phyloP scores from a whole-genome alignment of 2,888 invertebrate genomes.

The Ecliptopera silaceata region DNA sequence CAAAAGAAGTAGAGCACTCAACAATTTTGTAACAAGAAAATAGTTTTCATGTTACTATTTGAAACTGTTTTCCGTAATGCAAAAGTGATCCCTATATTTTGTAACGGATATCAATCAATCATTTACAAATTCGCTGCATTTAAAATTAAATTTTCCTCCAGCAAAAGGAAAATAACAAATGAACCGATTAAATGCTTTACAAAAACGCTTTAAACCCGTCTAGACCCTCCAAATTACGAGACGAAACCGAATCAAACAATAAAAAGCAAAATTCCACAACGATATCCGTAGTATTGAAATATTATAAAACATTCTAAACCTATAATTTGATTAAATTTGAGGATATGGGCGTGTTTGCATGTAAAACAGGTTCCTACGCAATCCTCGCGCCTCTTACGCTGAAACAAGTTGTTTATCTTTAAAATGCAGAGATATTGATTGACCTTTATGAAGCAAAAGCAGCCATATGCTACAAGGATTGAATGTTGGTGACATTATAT shows the following conservation, averaged over 20 bases:
- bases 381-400: background rate
- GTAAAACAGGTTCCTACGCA: slow-evolving; percentile 2
- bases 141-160: slow-evolving; percentile 20
- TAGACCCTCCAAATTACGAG: slow-evolving; percentile 75
- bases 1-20: too few species aligned
- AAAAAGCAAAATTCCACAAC: slow-evolving; percentile 79
- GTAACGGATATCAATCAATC: slow-evolving; percentile 24
- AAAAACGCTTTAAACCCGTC: slow-evolving; percentile 60
- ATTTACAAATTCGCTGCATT: slow-evolving; percentile 23
- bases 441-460: too few species aligned
- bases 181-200: slow-evolving; percentile 29
- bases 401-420: background rate
- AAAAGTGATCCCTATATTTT: too few species aligned
- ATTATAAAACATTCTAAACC: slow-evolving; percentile 78
- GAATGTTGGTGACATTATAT: too few species aligned
- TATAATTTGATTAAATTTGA: slow-evolving; percentile 82
- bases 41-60: too few species aligned
- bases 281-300: slow-evolving; percentile 79
- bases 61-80: too few species aligned
- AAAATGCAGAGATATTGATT: too few species aligned
- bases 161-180: slow-evolving; percentile 32
- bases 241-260: slow-evolving; percentile 73
- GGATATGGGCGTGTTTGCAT: slow-evolving; percentile 43
- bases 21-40: too few species aligned
- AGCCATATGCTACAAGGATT: too few species aligned